phyloP scores from a whole-genome alignment of 2,797 vertebrate species.

The Gallinago stenura region DNA sequence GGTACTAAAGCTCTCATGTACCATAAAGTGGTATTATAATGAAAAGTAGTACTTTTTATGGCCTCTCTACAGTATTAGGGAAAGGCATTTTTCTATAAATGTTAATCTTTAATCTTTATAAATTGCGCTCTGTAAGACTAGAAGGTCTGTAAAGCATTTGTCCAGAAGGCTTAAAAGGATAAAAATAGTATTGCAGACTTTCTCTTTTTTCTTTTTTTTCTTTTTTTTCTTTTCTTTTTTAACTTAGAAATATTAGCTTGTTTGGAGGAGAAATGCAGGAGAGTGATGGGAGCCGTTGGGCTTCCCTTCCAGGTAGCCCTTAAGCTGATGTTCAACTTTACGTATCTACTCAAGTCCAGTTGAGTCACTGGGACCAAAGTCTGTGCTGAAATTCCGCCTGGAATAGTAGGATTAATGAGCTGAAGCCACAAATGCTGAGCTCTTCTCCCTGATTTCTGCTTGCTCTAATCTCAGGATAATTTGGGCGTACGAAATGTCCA shows the following conservation, averaged over 20 bases:
- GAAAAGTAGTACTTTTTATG: slow-evolving; percentile 64
- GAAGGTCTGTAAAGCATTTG: slow-evolving; percentile 8
- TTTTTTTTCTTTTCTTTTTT: not conserved
- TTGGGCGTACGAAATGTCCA: not conserved
- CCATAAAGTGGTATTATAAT: slow-evolving; percentile 36
- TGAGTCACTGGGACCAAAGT: not conserved
- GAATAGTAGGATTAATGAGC: not conserved
- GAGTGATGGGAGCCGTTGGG: not conserved
- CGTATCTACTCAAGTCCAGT: not conserved
- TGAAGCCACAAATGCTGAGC: not conserved
- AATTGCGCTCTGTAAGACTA: slow-evolving; percentile 32
- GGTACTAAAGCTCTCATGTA: slow-evolving; percentile 18
- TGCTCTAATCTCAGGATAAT: not conserved
- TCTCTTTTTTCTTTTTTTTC: not conserved
- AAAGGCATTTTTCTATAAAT: slow-evolving; percentile 59
- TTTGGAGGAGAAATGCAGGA: not conserved
- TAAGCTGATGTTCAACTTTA: not conserved
- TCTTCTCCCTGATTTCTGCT: not conserved
- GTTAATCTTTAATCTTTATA: slow-evolving; percentile 66
- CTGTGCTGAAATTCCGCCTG: not conserved
- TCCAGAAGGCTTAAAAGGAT: slow-evolving; percentile 37
- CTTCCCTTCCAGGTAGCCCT: not conserved
- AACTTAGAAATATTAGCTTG: not conserved
- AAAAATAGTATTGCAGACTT: slow-evolving; percentile 50
- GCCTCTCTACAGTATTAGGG: slow-evolving; percentile 28